Evolutionary conservation across 2,113 vertebrate species (phyloP).

Genomic region (Stigmatopora nigra): DNA sequence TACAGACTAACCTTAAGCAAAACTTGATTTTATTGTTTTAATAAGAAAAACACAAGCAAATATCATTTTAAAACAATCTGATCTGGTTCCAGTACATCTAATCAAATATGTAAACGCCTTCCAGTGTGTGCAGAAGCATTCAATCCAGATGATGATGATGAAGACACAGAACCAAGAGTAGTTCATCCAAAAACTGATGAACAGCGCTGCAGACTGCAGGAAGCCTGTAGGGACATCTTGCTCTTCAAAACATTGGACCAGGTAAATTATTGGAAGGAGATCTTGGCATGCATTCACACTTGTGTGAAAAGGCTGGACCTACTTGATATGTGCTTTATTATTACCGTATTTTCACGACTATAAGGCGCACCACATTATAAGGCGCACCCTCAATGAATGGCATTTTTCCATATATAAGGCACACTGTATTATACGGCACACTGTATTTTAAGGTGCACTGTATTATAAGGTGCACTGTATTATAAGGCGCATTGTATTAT

Average conservation of each 20-base stretch:
- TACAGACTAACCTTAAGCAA: not conserved
- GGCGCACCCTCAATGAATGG: too few relatives aligned
- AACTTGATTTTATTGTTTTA: not conserved
- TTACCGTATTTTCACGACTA: too few relatives aligned
- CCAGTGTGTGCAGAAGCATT: conserved; percentile 93
- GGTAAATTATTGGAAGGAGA: conserved; percentile 64
- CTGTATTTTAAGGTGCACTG: too few relatives aligned
- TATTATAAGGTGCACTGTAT: too few relatives aligned
- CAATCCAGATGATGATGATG: conserved; percentile 96
- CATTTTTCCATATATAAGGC: too few relatives aligned
- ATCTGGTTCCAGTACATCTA: not conserved
- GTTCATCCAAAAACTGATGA: conserved; percentile 96
- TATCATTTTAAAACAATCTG: not conserved
- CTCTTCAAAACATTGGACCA: conserved; percentile 97
- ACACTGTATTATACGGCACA: too few relatives aligned
- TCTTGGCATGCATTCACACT: not conserved
- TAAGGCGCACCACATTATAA: too few relatives aligned
- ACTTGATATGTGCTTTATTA: not conserved
- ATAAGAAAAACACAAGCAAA: not conserved
- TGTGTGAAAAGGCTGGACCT: not conserved
- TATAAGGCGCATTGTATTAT: too few relatives aligned
- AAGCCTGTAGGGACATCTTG: conserved; percentile 94
- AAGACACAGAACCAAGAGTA: conserved; percentile 92
- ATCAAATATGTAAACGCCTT: conserved; percentile 12
- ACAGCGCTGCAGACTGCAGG: conserved; percentile 92